Percentiles rank a stretch among this genome's conserved stretches.
Evolutionary conservation across 2,113 vertebrate genomes (phyloP).

Genomic region (Pachyramphus minor): DNA sequence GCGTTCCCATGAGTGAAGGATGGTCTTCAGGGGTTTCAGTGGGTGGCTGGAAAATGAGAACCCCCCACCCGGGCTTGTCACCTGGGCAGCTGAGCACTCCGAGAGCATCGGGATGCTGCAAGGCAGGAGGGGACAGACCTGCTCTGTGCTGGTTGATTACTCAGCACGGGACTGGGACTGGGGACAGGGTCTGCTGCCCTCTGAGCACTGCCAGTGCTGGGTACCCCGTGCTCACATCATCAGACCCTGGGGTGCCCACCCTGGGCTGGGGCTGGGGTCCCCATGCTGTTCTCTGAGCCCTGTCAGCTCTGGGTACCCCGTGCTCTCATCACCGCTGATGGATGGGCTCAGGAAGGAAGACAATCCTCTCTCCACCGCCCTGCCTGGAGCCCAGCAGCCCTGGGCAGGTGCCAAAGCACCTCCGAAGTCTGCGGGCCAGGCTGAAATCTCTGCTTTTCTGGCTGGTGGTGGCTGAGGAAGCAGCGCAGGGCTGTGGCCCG

Average conservation of each 20-base stretch:
- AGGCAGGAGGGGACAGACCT: background rate
- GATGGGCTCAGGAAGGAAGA: background rate
- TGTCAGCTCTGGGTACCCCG: fast-evolving
- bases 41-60: background rate
- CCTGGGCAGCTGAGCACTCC: background rate
- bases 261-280: background rate
- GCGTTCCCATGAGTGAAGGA: fast-evolving
- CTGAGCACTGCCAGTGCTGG: background rate
- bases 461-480: background rate
- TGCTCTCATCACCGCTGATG: fast-evolving
- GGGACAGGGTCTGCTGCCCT: fast-evolving
- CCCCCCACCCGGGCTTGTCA: fast-evolving
- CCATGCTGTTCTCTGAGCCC: fast-evolving
- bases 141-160: fast-evolving
- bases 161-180: background rate
- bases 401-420: background rate
- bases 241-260: background rate
- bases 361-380: background rate
- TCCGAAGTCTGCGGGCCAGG: background rate
- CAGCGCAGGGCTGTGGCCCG: background rate
- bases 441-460: background rate
- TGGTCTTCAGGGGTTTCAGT: fast-evolving
- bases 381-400: background rate
- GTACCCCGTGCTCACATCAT: background rate
- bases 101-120: background rate